These are phyloP conservation scores for Minunthozetes semirufus DNA, from an alignment of 2,888 invertebrate genomes.

Conservation along the genomic window DNA sequence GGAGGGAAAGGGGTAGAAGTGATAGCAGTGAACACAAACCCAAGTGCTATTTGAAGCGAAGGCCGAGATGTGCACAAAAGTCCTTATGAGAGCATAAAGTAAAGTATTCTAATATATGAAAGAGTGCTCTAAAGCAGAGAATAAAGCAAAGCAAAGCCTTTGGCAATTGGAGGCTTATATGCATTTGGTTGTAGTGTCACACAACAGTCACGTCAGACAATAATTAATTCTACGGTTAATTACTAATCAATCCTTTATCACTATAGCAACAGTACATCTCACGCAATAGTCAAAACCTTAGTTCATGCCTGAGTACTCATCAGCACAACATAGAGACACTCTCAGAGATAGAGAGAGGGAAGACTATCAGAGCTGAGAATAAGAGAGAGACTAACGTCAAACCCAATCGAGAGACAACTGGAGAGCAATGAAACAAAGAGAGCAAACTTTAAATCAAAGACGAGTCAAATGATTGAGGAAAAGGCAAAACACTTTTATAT, in stretches of 20 bases:
- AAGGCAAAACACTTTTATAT: slow-evolving; percentile 10
- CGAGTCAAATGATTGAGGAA: background rate
- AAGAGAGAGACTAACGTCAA: background rate
- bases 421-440: slow-evolving; percentile 7
- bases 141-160: slow-evolving; percentile 27
- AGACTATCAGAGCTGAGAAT: background rate
- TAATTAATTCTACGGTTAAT: slow-evolving; percentile 43
- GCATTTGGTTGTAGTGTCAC: slow-evolving; percentile 38
- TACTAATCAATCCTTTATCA: slow-evolving; percentile 42
- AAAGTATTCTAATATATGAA: slow-evolving; percentile 7
- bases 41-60: slow-evolving; percentile 17
- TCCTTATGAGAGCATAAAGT: slow-evolving; percentile 23
- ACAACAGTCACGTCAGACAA: slow-evolving; percentile 43
- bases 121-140: slow-evolving; percentile 2
- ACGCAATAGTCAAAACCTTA: slow-evolving; percentile 12
- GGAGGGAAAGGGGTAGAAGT: slow-evolving; percentile 9
- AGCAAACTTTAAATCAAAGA: slow-evolving; percentile 11
- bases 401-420: background rate
- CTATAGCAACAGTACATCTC: slow-evolving; percentile 38
- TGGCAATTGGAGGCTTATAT: slow-evolving; percentile 8
- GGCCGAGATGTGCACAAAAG: slow-evolving; percentile 27
- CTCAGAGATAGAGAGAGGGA: background rate
- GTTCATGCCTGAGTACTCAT: slow-evolving; percentile 28
- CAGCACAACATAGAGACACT: background rate
- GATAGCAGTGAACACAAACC: background rate